Evolutionary conservation across 2,797 vertebrate species (phyloP).

Genomic region (Nothura maculosa): DNA sequence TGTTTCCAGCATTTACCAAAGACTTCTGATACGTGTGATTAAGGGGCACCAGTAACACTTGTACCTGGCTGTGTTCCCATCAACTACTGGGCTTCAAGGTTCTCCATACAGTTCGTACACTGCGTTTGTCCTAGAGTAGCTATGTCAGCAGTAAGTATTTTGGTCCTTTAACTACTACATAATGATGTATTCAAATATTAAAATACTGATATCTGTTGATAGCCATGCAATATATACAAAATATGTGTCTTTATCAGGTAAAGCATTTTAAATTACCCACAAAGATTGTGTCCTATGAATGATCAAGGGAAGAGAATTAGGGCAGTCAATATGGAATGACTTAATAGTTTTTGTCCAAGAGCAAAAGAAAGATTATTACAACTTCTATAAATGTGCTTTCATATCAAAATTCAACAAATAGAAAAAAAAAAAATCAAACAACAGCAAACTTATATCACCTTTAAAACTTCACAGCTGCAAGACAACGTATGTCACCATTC

Average conservation of each 20-base stretch:
- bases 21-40: not conserved
- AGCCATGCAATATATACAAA: not conserved
- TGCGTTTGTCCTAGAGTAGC: not conserved
- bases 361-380: not conserved
- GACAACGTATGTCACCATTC: not conserved
- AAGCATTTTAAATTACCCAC: not conserved
- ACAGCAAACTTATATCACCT: not conserved
- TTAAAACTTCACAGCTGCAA: not conserved
- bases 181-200: not conserved
- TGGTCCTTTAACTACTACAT: not conserved
- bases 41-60: not conserved
- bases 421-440: not conserved
- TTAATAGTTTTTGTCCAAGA: not conserved
- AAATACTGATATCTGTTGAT: not conserved
- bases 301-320: not conserved
- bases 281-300: not conserved
- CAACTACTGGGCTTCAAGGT: not conserved
- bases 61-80: not conserved
- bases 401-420: not conserved
- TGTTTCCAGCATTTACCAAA: not conserved
- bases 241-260: not conserved
- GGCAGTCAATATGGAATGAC: not conserved
- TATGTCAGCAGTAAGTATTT: not conserved
- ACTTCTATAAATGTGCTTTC: not conserved
- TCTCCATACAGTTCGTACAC: not conserved